phyloP scores from a whole-genome alignment of 2,888 invertebrate species.

The Ormyrus rosae region DNA sequence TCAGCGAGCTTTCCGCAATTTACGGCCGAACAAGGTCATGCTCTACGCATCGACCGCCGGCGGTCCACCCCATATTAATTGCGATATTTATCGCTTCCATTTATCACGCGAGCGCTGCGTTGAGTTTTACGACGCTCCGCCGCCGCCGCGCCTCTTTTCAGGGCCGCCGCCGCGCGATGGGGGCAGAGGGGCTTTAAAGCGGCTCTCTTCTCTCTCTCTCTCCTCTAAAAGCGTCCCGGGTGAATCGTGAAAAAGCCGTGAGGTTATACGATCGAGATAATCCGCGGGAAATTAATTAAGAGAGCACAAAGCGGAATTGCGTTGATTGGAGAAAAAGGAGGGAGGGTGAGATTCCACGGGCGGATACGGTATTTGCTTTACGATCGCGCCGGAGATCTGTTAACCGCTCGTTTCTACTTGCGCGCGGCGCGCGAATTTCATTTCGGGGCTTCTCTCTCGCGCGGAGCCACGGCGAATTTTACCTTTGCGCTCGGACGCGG shows the following conservation, averaged over 20 bases:
- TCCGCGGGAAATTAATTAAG: constrained; percentile 50
- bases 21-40: constrained; percentile 45
- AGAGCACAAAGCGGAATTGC: background rate
- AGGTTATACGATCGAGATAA: constrained; percentile 39
- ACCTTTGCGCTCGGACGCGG: too few relatives aligned
- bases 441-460: too few relatives aligned
- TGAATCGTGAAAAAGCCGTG: constrained; percentile 34
- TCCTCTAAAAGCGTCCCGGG: background rate
- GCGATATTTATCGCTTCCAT: constrained; percentile 55
- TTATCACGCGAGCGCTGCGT: constrained; percentile 34
- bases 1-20: constrained; percentile 42
- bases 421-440: too few relatives aligned
- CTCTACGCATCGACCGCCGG: constrained; percentile 9
- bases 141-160: constrained; percentile 23
- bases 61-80: constrained; percentile 49
- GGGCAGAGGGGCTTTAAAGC: constrained; percentile 5
- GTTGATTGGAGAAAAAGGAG: too few relatives aligned
- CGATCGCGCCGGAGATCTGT: too few relatives aligned
- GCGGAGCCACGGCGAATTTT: too few relatives aligned
- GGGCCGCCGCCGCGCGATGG: background rate
- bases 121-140: constrained; percentile 35
- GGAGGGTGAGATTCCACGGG: too few relatives aligned
- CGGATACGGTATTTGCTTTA: too few relatives aligned
- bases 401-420: too few relatives aligned
- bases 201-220: background rate